Conservation (phyloP, 2,113 vertebrate species). For the Oceanites oceanicus region DNA sequence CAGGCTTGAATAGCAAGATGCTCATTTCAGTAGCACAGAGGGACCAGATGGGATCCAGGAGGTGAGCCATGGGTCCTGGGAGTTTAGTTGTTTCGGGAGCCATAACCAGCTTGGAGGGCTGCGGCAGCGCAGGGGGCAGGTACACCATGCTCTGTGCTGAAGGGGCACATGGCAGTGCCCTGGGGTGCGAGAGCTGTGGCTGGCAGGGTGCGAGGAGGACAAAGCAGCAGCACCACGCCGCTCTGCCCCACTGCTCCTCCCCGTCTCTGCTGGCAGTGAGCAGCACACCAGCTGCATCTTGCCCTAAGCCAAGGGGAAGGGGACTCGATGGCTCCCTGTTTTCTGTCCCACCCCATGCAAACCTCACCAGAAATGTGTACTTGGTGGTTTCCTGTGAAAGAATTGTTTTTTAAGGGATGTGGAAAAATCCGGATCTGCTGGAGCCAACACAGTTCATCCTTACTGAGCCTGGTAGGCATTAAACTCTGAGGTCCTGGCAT, state of each 20-base stretch:
- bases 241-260: background rate
- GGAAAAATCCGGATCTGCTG: background rate
- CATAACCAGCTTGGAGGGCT: background rate
- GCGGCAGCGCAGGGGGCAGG: background rate
- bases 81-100: background rate
- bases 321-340: background rate
- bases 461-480: background rate
- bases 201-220: background rate
- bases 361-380: background rate
- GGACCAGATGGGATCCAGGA: background rate
- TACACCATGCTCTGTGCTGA: background rate
- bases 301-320: background rate
- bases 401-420: background rate
- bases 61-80: background rate
- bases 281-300: background rate
- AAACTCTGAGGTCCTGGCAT: background rate
- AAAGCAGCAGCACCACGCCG: background rate
- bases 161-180: background rate
- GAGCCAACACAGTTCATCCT: background rate
- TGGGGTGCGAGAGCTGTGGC: fast-evolving
- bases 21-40: background rate
- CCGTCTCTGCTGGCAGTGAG: background rate
- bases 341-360: background rate
- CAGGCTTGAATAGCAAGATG: background rate
- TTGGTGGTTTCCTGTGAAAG: background rate